A percentile compares a stretch with the other conserved stretches of the same genome.
phyloP scores from a whole-genome alignment of 2,888 invertebrate species.

The Hirtodrosophila histrioides region DNA sequence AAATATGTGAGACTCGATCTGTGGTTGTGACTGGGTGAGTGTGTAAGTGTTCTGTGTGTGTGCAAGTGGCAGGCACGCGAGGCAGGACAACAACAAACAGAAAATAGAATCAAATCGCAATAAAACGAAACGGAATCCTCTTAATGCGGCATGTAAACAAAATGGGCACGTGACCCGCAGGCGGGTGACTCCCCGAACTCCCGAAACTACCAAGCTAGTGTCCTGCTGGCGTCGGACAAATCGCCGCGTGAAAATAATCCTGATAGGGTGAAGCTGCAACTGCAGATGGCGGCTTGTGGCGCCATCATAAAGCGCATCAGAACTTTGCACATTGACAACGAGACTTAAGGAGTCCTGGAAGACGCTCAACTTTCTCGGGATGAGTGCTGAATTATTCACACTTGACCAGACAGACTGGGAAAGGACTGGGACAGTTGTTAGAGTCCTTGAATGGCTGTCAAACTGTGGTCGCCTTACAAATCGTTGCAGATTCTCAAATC shows the following conservation, averaged over 20 bases:
- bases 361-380: slow-evolving; percentile 18
- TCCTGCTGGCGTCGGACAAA: slow-evolving; percentile 61
- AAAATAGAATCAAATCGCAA: slow-evolving; percentile 76
- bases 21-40: slow-evolving; percentile 28
- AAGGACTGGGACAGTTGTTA: slow-evolving; percentile 32
- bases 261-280: slow-evolving; percentile 39
- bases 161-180: slow-evolving; percentile 80
- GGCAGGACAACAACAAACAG: slow-evolving; percentile 45
- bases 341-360: slow-evolving; percentile 4
- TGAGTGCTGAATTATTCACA: slow-evolving; percentile 47
- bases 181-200: slow-evolving; percentile 13
- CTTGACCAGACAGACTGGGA: slow-evolving; percentile 36
- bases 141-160: slow-evolving; percentile 82
- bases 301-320: slow-evolving; percentile 51
- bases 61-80: slow-evolving; percentile 39
- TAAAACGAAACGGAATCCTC: slow-evolving; percentile 77
- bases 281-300: slow-evolving; percentile 34
- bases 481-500: slow-evolving; percentile 54
- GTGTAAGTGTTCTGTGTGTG: slow-evolving; percentile 12
- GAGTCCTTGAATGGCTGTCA: slow-evolving; percentile 57
- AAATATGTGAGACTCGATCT: slow-evolving; percentile 57
- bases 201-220: slow-evolving; percentile 27
- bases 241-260: slow-evolving; percentile 61
- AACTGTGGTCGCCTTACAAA: slow-evolving; percentile 53
- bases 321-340: background rate